Percentiles rank a stretch among this genome's conserved stretches.
These are phyloP conservation scores for Drosophila nannoptera DNA, from an alignment of 1,140 invertebrate genomes.

Conservation along the genomic window DNA sequence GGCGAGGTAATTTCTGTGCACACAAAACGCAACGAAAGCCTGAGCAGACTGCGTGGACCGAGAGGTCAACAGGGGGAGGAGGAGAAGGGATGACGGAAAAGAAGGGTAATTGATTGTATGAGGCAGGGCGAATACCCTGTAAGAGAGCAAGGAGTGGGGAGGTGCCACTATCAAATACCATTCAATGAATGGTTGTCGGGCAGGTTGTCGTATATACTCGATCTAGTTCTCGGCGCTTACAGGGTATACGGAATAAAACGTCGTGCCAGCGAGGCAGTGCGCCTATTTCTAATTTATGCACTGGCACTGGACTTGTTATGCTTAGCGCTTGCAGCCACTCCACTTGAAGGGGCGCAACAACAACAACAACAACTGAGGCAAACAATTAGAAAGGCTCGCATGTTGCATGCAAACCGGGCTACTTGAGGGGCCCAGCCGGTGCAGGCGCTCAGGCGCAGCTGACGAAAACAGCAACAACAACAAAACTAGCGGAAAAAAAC, in stretches of 20 bases:
- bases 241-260: constrained; percentile 17
- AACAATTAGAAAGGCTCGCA: constrained; percentile 71
- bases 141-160: not conserved
- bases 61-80: not conserved
- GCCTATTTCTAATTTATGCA: constrained; percentile 74
- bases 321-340: constrained; percentile 44
- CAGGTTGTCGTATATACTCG: not conserved
- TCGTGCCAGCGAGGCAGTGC: constrained; percentile 24
- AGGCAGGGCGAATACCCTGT: constrained; percentile 21
- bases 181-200: too few species aligned
- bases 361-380: constrained; percentile 17
- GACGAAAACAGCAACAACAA: constrained; percentile 49
- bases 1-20: constrained; percentile 63
- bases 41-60: constrained; percentile 31
- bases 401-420: constrained; percentile 44
- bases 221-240: not conserved
- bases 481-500: constrained; percentile 55
- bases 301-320: constrained; percentile 63
- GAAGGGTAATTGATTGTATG: not conserved
- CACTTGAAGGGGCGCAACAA: constrained; percentile 14
- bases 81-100: not conserved
- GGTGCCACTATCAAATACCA: too few species aligned
- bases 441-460: constrained; percentile 64
- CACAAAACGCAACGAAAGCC: constrained; percentile 46
- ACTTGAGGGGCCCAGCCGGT: constrained; percentile 3